Evolutionary conservation across 2,113 vertebrate genomes (phyloP).

Genomic region (Ginglymostoma cirratum): DNA sequence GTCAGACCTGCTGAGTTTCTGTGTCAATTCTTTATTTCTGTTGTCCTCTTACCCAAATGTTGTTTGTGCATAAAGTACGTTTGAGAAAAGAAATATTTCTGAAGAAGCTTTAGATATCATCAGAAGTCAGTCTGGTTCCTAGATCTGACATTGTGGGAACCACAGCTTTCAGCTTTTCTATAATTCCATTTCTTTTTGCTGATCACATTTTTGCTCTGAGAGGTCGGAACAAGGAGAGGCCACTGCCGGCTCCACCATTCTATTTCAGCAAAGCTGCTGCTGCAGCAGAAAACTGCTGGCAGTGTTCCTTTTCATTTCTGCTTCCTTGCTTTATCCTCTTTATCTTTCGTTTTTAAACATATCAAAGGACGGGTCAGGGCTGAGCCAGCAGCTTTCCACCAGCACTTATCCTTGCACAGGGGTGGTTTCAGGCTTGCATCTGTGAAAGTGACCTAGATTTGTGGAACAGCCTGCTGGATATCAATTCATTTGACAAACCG

Average conservation of each 20-base stretch:
- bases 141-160: background rate
- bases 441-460: background rate
- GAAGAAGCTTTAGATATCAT: background rate
- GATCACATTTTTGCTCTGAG: background rate
- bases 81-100: background rate
- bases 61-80: too few relatives aligned
- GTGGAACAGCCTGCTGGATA: background rate
- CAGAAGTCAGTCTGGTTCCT: background rate
- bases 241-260: background rate
- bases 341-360: background rate
- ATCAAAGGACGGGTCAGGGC: conserved; percentile 29
- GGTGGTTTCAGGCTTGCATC: background rate
- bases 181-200: background rate
- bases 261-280: background rate
- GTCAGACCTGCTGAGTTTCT: too few relatives aligned
- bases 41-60: too few relatives aligned
- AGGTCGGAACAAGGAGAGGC: background rate
- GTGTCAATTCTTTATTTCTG: too few relatives aligned
- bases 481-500: conserved; percentile 2
- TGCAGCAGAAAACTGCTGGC: background rate
- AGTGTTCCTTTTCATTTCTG: background rate
- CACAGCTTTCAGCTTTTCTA: background rate
- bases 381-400: conserved; percentile 28
- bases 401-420: background rate
- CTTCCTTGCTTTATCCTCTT: conserved; percentile 23